phyloP scores from a whole-genome alignment of 2,888 invertebrate genomes.

The Orthosia cruda region DNA sequence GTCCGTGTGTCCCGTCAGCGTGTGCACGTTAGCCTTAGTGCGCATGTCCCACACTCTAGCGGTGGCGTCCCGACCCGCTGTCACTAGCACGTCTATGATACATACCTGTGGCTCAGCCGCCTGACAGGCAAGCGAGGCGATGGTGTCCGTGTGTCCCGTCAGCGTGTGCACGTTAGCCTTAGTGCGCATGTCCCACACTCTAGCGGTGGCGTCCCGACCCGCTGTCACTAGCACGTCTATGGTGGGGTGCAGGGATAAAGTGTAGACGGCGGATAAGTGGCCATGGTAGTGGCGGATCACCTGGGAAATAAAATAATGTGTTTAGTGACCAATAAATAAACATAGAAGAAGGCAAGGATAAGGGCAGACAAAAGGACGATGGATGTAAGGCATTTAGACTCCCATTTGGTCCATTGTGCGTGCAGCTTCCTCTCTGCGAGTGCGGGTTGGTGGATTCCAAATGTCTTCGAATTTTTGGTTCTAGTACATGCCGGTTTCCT shows the following conservation, averaged over 20 bases:
- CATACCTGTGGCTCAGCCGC: conserved; percentile 97
- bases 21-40: background rate
- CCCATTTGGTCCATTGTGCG: no score
- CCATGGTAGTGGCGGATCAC: conserved; percentile 99
- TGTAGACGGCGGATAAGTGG: conserved; percentile 99
- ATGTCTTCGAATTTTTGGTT: no score
- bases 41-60: background rate
- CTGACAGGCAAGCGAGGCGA: conserved; percentile 98
- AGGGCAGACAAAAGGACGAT: no score
- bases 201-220: conserved; percentile 98
- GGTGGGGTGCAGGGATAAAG: conserved; percentile 98
- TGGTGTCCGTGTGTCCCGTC: conserved; percentile 99
- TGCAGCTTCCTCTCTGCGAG: no score
- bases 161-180: conserved; percentile 99
- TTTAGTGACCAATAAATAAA: background rate
- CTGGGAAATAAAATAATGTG: conserved; percentile 79
- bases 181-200: conserved; percentile 99
- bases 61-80: no score
- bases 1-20: background rate
- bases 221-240: conserved; percentile 98
- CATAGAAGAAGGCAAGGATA: no score
- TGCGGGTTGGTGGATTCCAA: no score
- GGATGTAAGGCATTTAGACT: no score
- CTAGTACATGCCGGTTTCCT: no score
- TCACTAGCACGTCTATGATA: no score